Evolutionary conservation across 2,113 vertebrate genomes (phyloP).

Genomic region (Indicator indicator): DNA sequence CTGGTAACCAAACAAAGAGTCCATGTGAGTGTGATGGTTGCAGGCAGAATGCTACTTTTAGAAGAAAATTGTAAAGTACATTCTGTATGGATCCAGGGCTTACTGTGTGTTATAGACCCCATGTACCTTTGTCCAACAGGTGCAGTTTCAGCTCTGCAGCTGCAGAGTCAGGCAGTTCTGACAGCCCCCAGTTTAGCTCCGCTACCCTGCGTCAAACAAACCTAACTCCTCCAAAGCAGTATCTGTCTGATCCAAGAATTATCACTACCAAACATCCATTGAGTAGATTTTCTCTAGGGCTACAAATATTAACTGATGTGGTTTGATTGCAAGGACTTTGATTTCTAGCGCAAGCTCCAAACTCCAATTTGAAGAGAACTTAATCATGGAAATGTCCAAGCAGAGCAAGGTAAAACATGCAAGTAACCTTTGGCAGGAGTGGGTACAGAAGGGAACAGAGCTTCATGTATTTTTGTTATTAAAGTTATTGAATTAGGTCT

Average conservation of each 20-base stretch:
- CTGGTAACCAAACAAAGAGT: background rate
- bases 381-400: background rate
- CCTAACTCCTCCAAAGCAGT: background rate
- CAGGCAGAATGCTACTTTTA: background rate
- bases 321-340: background rate
- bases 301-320: background rate
- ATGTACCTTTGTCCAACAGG: background rate
- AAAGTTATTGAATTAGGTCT: background rate
- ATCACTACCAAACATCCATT: background rate
- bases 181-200: background rate
- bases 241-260: background rate
- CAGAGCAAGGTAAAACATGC: background rate
- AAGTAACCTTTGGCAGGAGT: background rate
- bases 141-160: background rate
- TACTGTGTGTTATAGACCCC: background rate
- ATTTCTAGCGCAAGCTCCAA: background rate
- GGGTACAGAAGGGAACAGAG: background rate
- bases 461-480: background rate
- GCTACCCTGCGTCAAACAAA: background rate
- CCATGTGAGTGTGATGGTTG: background rate
- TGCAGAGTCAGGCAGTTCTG: background rate
- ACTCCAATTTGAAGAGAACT: background rate
- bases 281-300: background rate
- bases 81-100: background rate
- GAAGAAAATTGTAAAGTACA: background rate